These are phyloP conservation scores for Paramormyrops kingsleyae DNA, from an alignment of 2,113 vertebrate genomes.

Conservation along the genomic window DNA sequence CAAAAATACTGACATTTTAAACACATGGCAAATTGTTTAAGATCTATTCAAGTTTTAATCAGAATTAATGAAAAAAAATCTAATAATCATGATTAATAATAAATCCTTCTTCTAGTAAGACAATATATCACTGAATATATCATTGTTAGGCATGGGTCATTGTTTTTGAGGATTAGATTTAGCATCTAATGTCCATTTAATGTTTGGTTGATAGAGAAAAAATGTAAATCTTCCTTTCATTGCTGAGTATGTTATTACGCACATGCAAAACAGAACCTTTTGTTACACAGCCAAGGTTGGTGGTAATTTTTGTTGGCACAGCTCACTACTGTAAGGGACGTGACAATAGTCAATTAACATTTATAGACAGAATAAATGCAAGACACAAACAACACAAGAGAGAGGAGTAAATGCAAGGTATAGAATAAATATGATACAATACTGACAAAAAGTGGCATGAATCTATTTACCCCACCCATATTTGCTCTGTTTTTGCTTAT, in stretches of 20 bases:
- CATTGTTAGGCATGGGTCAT: not conserved
- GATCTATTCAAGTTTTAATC: not conserved
- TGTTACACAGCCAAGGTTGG: too few relatives aligned
- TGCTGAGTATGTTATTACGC: not conserved
- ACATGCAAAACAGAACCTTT: too few relatives aligned
- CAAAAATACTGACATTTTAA: not conserved
- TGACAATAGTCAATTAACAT: too few relatives aligned
- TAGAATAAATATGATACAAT: too few relatives aligned
- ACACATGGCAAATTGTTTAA: not conserved
- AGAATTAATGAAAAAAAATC: not conserved
- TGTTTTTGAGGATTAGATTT: not conserved
- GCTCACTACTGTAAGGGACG: too few relatives aligned
- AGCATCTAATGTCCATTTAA: not conserved
- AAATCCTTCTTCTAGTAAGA: not conserved
- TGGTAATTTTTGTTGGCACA: too few relatives aligned
- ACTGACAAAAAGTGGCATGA: too few relatives aligned
- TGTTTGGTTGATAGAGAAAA: not conserved
- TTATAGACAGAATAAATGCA: too few relatives aligned
- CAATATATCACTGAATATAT: not conserved
- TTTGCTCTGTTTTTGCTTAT: too few relatives aligned
- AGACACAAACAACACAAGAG: too few relatives aligned
- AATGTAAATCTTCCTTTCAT: not conserved
- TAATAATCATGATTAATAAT: not conserved
- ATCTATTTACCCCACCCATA: too few relatives aligned
- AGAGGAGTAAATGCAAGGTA: too few relatives aligned